Percentiles rank a stretch among this genome's conserved stretches.
Evolutionary conservation across 2,113 vertebrate species (phyloP).

Genomic region (Pangasianodon gigas): DNA sequence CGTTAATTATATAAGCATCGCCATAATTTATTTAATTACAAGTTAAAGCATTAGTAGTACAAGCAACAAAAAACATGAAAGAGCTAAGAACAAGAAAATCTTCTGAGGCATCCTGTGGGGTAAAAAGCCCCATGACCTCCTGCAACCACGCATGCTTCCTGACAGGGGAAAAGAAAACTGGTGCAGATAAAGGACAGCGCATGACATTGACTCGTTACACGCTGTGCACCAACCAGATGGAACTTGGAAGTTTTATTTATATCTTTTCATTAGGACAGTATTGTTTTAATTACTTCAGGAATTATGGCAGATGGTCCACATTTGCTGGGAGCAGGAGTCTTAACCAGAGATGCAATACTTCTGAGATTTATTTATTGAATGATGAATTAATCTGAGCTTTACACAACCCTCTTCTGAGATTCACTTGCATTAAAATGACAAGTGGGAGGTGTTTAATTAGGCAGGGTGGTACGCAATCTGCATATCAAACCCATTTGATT

Average conservation of each 20-base stretch:
- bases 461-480: slow-evolving; percentile 54
- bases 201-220: slow-evolving; percentile 1
- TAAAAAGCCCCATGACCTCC: neutral
- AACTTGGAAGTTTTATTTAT: slow-evolving; percentile 43
- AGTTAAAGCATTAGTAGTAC: neutral
- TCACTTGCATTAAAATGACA: slow-evolving; percentile 54
- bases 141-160: slow-evolving; percentile 2
- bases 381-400: slow-evolving; percentile 64
- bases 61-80: neutral
- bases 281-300: slow-evolving; percentile 58
- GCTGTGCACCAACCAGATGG: neutral
- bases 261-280: slow-evolving; percentile 54
- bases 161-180: neutral
- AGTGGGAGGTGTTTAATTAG: slow-evolving; percentile 66
- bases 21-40: neutral
- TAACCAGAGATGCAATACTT: slow-evolving; percentile 52
- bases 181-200: neutral
- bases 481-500: slow-evolving; percentile 31
- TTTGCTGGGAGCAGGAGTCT: slow-evolving; percentile 51
- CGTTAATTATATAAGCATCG: neutral
- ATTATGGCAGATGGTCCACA: slow-evolving; percentile 65
- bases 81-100: neutral
- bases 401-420: slow-evolving; percentile 62
- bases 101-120: neutral
- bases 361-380: slow-evolving; percentile 65